phyloP scores from a whole-genome alignment of 2,888 invertebrate genomes.

The Drosophila heteroneura region DNA sequence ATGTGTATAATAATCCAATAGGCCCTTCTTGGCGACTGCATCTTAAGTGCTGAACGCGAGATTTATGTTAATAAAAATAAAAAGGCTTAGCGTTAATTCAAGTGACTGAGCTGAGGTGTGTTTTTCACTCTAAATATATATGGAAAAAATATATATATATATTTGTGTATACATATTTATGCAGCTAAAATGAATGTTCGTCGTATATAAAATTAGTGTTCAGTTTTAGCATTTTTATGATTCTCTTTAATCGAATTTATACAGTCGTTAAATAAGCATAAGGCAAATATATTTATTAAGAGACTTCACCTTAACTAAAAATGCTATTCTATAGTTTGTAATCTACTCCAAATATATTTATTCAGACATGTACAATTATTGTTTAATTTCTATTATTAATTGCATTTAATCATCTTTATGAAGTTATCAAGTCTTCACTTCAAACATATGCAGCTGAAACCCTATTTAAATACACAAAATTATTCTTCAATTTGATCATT shows the following conservation, averaged over 20 bases:
- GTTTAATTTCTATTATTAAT: not conserved
- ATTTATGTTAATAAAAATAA: not conserved
- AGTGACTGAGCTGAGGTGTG: not conserved
- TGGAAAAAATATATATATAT: not conserved
- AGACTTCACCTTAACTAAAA: not conserved
- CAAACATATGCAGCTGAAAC: not conserved
- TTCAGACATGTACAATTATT: not conserved
- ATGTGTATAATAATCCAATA: not conserved
- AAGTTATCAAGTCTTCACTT: not conserved
- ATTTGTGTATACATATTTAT: not conserved
- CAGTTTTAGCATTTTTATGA: not conserved
- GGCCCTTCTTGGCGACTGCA: not conserved
- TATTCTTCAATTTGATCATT: not conserved
- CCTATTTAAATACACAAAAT: not conserved
- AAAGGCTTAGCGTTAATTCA: not conserved
- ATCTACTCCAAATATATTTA: not conserved
- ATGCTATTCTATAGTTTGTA: not conserved
- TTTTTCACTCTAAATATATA: not conserved
- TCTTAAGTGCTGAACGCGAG: not conserved
- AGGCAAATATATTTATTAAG: not conserved
- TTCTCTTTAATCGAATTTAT: conserved; percentile 16
- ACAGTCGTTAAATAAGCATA: conserved; percentile 55
- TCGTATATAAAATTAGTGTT: not conserved
- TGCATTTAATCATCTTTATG: not conserved
- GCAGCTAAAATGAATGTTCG: not conserved